phyloP scores from a whole-genome alignment of 2,797 vertebrate species.

The Macropodus opercularis region DNA sequence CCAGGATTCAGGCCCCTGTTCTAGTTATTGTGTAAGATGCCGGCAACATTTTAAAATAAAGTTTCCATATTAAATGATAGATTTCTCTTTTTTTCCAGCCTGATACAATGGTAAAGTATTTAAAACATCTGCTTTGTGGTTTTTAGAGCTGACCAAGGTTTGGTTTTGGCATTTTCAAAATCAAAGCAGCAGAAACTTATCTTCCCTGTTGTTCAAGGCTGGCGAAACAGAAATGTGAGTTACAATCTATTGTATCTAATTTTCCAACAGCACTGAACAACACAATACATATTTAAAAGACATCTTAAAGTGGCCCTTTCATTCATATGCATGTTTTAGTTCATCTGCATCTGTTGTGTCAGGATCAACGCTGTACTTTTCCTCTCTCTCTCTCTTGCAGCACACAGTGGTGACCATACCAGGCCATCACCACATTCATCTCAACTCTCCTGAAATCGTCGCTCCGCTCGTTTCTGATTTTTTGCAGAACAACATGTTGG shows the following conservation, averaged over 20 bases:
- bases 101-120: not conserved
- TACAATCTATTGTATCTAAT: no score
- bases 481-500: constrained; percentile 45
- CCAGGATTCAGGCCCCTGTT: constrained; percentile 75
- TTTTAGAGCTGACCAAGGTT: constrained; percentile 21
- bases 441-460: constrained; percentile 68
- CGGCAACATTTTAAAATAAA: not conserved
- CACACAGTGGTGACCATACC: constrained; percentile 53
- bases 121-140: constrained; percentile 14
- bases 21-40: constrained; percentile 82
- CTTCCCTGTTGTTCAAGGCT: constrained; percentile 6
- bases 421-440: constrained; percentile 79
- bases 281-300: no score
- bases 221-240: constrained; percentile 36
- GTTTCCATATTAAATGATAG: not conserved
- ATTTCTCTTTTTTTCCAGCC: no score
- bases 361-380: no score
- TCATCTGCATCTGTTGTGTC: no score
- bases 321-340: no score
- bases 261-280: no score
- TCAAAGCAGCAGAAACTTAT: not conserved
- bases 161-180: not conserved
- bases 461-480: constrained; percentile 69
- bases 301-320: no score
- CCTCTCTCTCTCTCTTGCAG: constrained; percentile 46